Evolutionary conservation across 64 coral and sea anemone species (phyloP).

Genomic region (Pocillopora verrucosa): DNA sequence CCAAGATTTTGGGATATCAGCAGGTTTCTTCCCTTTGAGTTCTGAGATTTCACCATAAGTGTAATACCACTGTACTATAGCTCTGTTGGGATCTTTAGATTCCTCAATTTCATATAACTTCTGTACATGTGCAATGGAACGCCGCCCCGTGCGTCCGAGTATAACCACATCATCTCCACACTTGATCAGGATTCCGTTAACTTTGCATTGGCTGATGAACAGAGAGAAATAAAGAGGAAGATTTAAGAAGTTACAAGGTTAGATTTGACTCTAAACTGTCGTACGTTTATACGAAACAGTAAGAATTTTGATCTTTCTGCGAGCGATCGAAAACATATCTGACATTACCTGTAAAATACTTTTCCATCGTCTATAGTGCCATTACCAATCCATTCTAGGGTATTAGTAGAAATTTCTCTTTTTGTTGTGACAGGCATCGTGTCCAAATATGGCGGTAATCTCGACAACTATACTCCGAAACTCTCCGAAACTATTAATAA

Average conservation of each 20-base stretch:
- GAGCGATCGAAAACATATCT: not conserved
- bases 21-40: not conserved
- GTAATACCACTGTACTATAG: slow-evolving; percentile 53
- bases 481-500: slow-evolving; percentile 5
- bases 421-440: slow-evolving; percentile 22
- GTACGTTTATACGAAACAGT: too few species aligned
- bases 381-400: slow-evolving; percentile 66
- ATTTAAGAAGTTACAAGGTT: not conserved
- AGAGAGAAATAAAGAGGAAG: not conserved
- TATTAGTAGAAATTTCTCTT: not conserved
- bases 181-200: not conserved
- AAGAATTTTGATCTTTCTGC: too few species aligned
- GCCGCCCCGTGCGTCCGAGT: not conserved
- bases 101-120: slow-evolving; percentile 30
- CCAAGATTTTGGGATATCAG: not conserved
- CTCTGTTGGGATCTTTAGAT: slow-evolving; percentile 35
- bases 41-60: slow-evolving; percentile 27
- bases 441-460: not conserved
- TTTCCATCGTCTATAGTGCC: slow-evolving; percentile 47
- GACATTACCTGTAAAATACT: slow-evolving; percentile 55
- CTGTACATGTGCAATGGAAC: slow-evolving; percentile 22
- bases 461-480: not conserved
- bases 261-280: not conserved
- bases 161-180: slow-evolving; percentile 47
- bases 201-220: slow-evolving; percentile 26